These are phyloP conservation scores for Oreochromis tanganicae DNA, from an alignment of 2,113 vertebrate species.

Conservation along the genomic window DNA sequence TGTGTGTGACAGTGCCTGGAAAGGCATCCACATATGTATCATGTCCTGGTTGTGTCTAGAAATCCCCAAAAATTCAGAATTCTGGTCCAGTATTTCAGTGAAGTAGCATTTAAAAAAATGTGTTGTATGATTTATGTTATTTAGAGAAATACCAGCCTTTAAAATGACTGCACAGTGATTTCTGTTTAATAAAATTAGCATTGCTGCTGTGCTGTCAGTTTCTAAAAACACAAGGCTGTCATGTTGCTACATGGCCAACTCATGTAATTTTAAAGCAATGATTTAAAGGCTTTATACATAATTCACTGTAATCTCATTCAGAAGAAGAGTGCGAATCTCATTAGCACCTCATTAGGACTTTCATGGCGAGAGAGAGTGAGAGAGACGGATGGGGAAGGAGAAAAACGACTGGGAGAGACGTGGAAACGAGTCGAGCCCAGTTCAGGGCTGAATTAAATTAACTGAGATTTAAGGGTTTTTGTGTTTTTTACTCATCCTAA, in stretches of 20 bases:
- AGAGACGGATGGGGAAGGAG: not conserved
- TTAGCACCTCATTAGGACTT: constrained; percentile 20
- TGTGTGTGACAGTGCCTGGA: not conserved
- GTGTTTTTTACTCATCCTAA: not conserved
- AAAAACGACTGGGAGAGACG: not conserved
- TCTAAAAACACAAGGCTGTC: not conserved
- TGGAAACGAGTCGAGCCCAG: not conserved
- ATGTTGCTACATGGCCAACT: not conserved
- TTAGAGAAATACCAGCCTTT: not conserved
- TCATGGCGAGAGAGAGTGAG: not conserved
- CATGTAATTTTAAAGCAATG: constrained; percentile 17
- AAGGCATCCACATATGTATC: not conserved
- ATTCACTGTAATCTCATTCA: constrained; percentile 27
- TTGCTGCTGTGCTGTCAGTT: not conserved
- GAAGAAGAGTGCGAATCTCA: constrained; percentile 4
- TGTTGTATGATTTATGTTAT: not conserved
- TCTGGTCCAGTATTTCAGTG: not conserved
- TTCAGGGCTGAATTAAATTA: not conserved
- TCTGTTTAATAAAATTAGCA: not conserved
- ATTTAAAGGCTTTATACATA: constrained; percentile 30
- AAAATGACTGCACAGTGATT: not conserved
- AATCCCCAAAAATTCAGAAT: not conserved
- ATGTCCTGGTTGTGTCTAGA: not conserved
- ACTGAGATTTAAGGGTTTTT: not conserved
- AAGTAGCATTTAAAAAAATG: not conserved